Conservation (phyloP, 2,888 invertebrate species). For the Lumbricus terrestris region DNA sequence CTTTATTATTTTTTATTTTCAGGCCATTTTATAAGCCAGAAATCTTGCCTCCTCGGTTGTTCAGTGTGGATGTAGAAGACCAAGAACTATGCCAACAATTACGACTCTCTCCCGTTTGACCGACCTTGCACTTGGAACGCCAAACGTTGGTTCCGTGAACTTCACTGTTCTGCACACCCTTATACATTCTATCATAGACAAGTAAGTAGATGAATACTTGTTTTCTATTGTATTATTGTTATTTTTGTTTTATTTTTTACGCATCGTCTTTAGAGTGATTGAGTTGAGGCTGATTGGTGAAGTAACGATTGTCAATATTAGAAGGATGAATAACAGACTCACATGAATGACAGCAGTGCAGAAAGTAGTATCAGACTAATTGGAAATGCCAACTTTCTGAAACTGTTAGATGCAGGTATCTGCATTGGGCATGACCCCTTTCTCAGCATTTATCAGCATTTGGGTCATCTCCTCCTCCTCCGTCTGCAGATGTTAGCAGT, state of each 20-base stretch:
- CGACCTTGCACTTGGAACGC: conserved; percentile 57
- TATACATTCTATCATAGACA: conserved; percentile 54
- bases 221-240: not conserved
- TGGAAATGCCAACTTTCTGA: too few species aligned
- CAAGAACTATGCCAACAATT: not conserved
- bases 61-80: not conserved
- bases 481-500: too few species aligned
- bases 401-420: too few species aligned
- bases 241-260: not conserved
- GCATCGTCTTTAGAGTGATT: too few species aligned
- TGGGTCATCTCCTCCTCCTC: too few species aligned
- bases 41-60: not conserved
- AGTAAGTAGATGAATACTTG: conserved; percentile 26
- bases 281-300: too few species aligned
- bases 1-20: not conserved
- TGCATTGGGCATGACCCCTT: too few species aligned
- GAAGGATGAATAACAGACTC: too few species aligned
- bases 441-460: too few species aligned
- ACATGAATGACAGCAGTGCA: too few species aligned
- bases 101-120: conserved; percentile 41
- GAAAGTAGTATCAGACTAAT: too few species aligned
- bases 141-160: conserved; percentile 58
- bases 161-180: conserved; percentile 57
- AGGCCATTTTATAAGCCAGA: not conserved
- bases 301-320: too few species aligned